Conservation (phyloP, 1,140 invertebrate genomes). For the Zaprionus ornatus region DNA sequence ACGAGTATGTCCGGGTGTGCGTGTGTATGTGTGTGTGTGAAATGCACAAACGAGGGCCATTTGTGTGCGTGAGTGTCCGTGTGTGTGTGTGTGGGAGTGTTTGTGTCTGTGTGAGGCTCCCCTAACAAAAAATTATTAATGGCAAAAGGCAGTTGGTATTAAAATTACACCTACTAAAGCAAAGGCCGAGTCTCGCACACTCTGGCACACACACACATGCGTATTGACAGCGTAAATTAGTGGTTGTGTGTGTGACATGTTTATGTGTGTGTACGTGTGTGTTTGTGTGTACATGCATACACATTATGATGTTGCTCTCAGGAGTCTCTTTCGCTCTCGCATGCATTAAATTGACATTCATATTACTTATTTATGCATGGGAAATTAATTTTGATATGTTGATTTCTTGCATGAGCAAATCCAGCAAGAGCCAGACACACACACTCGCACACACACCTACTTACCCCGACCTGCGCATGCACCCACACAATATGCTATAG, state of each 20-base stretch:
- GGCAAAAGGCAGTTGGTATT: slow-evolving; percentile 65
- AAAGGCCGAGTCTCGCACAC: slow-evolving; percentile 1
- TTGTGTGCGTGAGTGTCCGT: not conserved
- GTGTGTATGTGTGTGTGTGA: not conserved
- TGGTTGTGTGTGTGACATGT: slow-evolving; percentile 33
- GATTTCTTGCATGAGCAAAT: slow-evolving; percentile 77
- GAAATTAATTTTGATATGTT: slow-evolving; percentile 81
- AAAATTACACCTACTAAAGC: slow-evolving; percentile 67
- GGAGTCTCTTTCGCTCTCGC: slow-evolving; percentile 19
- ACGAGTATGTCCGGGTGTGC: not conserved
- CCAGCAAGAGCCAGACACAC: slow-evolving; percentile 35
- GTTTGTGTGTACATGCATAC: not conserved
- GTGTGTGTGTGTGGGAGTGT: slow-evolving; percentile 8
- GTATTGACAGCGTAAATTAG: slow-evolving; percentile 26
- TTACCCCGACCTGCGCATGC: not conserved
- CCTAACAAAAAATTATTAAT: slow-evolving; percentile 69
- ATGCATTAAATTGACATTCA: slow-evolving; percentile 80
- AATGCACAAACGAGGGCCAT: slow-evolving; percentile 1
- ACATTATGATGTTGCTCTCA: slow-evolving; percentile 24
- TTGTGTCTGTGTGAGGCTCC: slow-evolving; percentile 11
- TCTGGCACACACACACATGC: slow-evolving; percentile 2
- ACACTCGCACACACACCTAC: slow-evolving; percentile 1
- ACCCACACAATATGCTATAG: slow-evolving; percentile 5
- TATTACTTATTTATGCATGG: slow-evolving; percentile 81
- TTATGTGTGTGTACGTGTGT: slow-evolving; percentile 15